These are phyloP conservation scores for Nymphalis polychloros DNA, from an alignment of 2,888 invertebrate genomes.

Conservation along the genomic window DNA sequence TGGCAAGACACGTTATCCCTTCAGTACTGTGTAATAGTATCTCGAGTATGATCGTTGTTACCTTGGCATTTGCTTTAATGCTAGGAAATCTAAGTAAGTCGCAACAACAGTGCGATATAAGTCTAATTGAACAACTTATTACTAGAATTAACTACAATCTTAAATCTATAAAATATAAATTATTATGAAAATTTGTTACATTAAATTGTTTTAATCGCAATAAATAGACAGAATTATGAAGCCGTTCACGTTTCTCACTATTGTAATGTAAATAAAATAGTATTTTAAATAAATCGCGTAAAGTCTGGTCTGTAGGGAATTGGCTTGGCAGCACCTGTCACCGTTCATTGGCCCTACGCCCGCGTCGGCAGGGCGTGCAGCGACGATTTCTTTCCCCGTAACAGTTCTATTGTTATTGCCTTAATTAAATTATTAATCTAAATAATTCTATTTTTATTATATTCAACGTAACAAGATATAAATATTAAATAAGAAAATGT, in stretches of 20 bases:
- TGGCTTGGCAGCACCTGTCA: slow-evolving; percentile 69
- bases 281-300: slow-evolving; percentile 55
- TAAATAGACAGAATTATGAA: too few species aligned
- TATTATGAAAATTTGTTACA: not conserved
- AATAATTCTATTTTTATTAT: slow-evolving; percentile 41
- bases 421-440: too few species aligned
- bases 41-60: slow-evolving; percentile 15
- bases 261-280: not conserved
- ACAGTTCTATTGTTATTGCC: slow-evolving; percentile 46
- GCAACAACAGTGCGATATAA: slow-evolving; percentile 27
- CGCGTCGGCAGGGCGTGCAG: slow-evolving; percentile 61
- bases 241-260: too few species aligned
- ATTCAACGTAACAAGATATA: not conserved
- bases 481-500: not conserved
- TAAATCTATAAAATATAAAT: not conserved
- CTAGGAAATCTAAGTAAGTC: slow-evolving; percentile 19
- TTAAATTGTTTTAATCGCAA: not conserved
- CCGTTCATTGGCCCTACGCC: slow-evolving; percentile 73
- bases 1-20: slow-evolving; percentile 21
- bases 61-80: slow-evolving; percentile 33
- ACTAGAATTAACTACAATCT: slow-evolving; percentile 7
- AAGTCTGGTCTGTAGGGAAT: slow-evolving; percentile 54
- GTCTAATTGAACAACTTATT: slow-evolving; percentile 13
- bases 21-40: slow-evolving; percentile 24
- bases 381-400: slow-evolving; percentile 50